These are phyloP conservation scores for Nannoperca obscura DNA, from an alignment of 2,797 vertebrate genomes.

Conservation along the genomic window DNA sequence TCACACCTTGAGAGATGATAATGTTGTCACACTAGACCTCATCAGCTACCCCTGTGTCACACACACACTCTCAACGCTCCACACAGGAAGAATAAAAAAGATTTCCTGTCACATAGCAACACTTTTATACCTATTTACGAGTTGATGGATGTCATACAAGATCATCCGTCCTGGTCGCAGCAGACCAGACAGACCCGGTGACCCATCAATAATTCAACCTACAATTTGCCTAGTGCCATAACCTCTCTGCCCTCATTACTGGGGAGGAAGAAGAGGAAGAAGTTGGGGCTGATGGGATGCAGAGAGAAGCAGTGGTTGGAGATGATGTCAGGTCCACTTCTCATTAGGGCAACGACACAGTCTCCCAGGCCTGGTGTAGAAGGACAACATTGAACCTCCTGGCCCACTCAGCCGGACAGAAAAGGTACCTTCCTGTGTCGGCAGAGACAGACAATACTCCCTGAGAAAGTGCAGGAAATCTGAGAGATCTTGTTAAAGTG, in stretches of 20 bases:
- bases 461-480: constrained; percentile 46
- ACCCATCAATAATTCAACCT: constrained; percentile 75
- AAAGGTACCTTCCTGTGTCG: constrained; percentile 56
- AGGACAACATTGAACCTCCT: constrained; percentile 59
- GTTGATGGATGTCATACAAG: constrained; percentile 48
- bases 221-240: constrained; percentile 55
- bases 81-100: constrained; percentile 27
- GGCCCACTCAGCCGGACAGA: constrained; percentile 52
- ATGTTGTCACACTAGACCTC: constrained; percentile 34
- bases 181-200: constrained; percentile 45
- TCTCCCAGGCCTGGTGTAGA: constrained; percentile 54
- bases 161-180: constrained; percentile 34
- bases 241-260: constrained; percentile 54
- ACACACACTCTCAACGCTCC: not conserved
- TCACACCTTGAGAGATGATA: constrained; percentile 38
- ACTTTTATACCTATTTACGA: constrained; percentile 42
- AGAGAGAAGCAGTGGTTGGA: constrained; percentile 37
- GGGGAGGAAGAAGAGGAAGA: constrained; percentile 35
- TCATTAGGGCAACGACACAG: constrained; percentile 67
- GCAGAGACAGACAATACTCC: constrained; percentile 42
- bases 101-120: constrained; percentile 52
- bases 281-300: constrained; percentile 41
- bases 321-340: constrained; percentile 72
- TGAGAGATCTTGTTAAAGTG: constrained; percentile 62
- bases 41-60: constrained; percentile 16